A percentile compares a stretch with the other conserved stretches of the same genome.
These are phyloP conservation scores for Troglohyphantes excavatus DNA, from an alignment of 2,888 invertebrate species.

Conservation along the genomic window DNA sequence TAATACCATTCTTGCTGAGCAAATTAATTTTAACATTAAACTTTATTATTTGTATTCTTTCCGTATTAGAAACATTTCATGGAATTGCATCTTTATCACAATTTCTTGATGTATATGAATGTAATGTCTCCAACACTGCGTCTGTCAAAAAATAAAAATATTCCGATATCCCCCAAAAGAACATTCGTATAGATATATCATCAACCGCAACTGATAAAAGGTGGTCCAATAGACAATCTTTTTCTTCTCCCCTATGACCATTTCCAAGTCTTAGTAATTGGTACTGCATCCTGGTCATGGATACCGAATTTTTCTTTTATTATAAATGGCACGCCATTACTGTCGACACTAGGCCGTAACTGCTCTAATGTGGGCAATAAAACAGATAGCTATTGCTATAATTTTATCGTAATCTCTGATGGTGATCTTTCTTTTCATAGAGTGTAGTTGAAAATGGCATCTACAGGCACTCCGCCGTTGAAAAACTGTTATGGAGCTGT, in stretches of 20 bases:
- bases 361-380: conserved; percentile 48
- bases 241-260: neutral
- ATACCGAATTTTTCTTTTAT: conserved; percentile 7
- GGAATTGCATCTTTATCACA: no score
- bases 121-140: no score
- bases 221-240: neutral
- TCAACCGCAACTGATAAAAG: neutral
- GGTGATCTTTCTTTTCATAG: neutral
- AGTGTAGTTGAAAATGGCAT: neutral
- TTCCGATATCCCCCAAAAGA: neutral
- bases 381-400: conserved; percentile 27
- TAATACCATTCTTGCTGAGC: no score
- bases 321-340: conserved; percentile 40
- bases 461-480: neutral
- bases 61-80: no score
- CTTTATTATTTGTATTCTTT: no score
- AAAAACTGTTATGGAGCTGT: neutral
- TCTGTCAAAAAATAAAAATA: neutral
- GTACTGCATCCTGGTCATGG: neutral
- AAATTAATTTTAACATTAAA: no score
- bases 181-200: neutral
- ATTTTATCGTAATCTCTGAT: neutral
- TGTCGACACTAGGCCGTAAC: neutral
- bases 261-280: neutral
- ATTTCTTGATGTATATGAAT: no score